Evolutionary conservation across 2,113 vertebrate genomes (phyloP), one percentile per base, ranked within the genome.

Genomic region (Neolamprologus hecqui): DNA sequence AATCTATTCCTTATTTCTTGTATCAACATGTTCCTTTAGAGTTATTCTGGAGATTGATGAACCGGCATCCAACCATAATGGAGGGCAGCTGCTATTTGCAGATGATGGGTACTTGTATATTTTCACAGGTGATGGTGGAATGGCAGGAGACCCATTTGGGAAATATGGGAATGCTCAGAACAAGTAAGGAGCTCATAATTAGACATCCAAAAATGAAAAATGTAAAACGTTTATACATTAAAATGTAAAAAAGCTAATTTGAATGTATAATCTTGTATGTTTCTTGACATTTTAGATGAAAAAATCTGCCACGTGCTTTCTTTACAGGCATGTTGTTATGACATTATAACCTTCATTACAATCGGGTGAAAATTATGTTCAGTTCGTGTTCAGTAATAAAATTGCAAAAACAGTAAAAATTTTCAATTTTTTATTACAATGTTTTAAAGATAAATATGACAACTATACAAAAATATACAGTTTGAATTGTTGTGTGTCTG

Each of bases 141-240:
- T 99, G 98, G 98, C 97, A 6, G 98, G 98, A 86, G 98, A 99
- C 91, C 98, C 98, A 31, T 99, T 99, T 86, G 98, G 98, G 8
- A 94, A 96, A 90, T 98, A 97, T 84, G 98, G 98, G 91, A 99
- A 99, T 6, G 95, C 98, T 10, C 98, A 99, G 90, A 99, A 99
- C 97, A 99, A 98, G 98, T 99, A 96, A 91, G 97, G n/a, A 75
- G 28, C 19, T 15, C 15, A n/a, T 17, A 77, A 51, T 81, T 57
- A 42, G 9, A 81, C 6, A 2, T 40, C 21, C 21, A 12, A 9
- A 57, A 28, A 42, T 42, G n/a, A 37, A 55, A 49, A 49, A n/a
- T 28, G 28, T 75, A 4, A 49, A 35, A 55, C 14, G 0, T 26
- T 6, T 7, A 28, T 47, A 1, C 8, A 47, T 47, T 73, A 73